Percentiles rank a stretch among this genome's conserved stretches.
Evolutionary conservation across 2,888 invertebrate species (phyloP).

Genomic region (Nephrotoma guestfalica): DNA sequence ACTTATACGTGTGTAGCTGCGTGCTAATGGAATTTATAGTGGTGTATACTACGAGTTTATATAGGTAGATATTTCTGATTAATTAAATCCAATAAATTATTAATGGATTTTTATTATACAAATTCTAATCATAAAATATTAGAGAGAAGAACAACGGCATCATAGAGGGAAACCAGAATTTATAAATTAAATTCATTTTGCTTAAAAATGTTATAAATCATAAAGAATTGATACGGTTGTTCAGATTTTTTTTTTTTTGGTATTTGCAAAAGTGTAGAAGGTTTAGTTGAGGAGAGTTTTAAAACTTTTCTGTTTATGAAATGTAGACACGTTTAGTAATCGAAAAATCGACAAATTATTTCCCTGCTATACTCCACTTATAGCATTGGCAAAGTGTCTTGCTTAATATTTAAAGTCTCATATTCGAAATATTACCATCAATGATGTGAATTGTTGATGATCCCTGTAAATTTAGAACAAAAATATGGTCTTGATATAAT

Average conservation of each 20-base stretch:
- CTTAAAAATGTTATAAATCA: background rate
- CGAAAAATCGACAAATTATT: too few species aligned
- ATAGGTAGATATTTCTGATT: background rate
- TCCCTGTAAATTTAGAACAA: background rate
- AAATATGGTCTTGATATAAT: background rate
- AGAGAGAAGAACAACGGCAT: background rate
- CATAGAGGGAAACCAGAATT: background rate
- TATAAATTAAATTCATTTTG: background rate
- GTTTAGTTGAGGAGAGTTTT: too few species aligned
- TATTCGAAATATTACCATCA: too few species aligned
- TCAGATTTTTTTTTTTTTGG: background rate
- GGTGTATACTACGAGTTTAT: background rate
- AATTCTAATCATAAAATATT: background rate
- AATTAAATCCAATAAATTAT: background rate
- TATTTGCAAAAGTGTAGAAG: too few species aligned
- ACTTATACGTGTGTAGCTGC: background rate
- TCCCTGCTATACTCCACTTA: too few species aligned
- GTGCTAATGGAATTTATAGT: background rate
- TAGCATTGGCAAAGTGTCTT: too few species aligned
- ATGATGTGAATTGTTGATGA: background rate
- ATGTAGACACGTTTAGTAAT: too few species aligned
- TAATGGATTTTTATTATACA: background rate
- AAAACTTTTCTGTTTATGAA: too few species aligned
- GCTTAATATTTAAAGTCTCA: too few species aligned
- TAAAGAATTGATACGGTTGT: background rate